Conservation (phyloP, 2,797 vertebrate species). For the Bryconaethiops microstoma region DNA sequence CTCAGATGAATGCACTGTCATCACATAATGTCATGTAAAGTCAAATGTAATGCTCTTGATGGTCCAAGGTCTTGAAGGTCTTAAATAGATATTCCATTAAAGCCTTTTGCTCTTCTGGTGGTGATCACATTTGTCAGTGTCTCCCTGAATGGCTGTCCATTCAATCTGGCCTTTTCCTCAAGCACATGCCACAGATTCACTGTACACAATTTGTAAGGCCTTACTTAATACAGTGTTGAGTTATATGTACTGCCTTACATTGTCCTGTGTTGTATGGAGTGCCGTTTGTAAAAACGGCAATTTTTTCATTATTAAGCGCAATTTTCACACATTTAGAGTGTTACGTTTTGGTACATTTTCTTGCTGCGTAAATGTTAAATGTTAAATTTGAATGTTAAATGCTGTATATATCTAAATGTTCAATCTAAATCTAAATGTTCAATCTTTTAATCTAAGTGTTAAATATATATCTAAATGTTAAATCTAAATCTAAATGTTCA, state of each 20-base stretch:
- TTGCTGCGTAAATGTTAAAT: too few species aligned
- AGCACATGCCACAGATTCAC: background rate
- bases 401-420: too few species aligned
- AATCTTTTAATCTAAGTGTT: too few species aligned
- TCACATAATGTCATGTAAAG: slow-evolving; percentile 53
- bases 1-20: slow-evolving; percentile 5
- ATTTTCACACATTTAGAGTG: too few species aligned
- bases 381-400: too few species aligned
- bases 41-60: slow-evolving; percentile 61
- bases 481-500: too few species aligned
- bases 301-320: too few species aligned
- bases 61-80: slow-evolving; percentile 48
- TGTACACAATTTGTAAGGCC: background rate
- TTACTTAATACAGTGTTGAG: background rate
- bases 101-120: background rate
- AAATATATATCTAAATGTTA: too few species aligned
- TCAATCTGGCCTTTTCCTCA: background rate
- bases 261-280: too few species aligned
- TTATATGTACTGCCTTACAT: background rate
- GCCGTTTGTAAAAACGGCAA: too few species aligned
- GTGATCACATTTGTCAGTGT: slow-evolving; percentile 45
- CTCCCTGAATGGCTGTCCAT: slow-evolving; percentile 1
- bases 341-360: too few species aligned
- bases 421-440: too few species aligned
- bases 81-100: slow-evolving; percentile 60